Conservation (phyloP, 2,888 invertebrate genomes). For the Disparrhopalites patrizii region DNA sequence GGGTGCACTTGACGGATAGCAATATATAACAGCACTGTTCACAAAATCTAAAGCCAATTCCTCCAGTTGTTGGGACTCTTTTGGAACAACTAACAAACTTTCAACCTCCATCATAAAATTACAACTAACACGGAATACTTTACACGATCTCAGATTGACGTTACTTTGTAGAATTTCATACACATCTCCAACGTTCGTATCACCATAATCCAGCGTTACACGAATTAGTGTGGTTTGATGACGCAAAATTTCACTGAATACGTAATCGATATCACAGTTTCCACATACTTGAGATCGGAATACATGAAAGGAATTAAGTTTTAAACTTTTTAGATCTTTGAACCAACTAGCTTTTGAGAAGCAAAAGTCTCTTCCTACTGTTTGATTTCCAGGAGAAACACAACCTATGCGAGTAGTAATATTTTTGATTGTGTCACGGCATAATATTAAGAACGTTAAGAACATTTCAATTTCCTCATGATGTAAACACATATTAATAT, state of each 20-base stretch:
- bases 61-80: constrained; percentile 4
- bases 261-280: constrained; percentile 12
- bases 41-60: constrained; percentile 20
- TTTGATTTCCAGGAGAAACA: background rate
- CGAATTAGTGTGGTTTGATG: constrained; percentile 13
- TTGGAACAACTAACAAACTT: background rate
- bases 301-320: constrained; percentile 23
- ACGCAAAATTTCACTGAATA: constrained; percentile 17
- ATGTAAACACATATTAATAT: constrained; percentile 13
- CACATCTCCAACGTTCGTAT: constrained; percentile 9
- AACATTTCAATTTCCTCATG: constrained; percentile 22
- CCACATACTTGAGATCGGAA: constrained; percentile 11
- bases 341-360: background rate
- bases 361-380: background rate
- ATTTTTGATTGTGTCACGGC: constrained; percentile 11
- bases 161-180: constrained; percentile 6
- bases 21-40: constrained; percentile 16
- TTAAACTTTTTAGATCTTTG: constrained; percentile 14
- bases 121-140: constrained; percentile 21
- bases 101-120: constrained; percentile 9
- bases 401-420: constrained; percentile 19
- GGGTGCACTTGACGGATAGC: background rate
- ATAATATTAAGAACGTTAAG: constrained; percentile 13
- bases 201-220: constrained; percentile 13
- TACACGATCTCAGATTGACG: constrained; percentile 7